Evolutionary conservation across 2,888 invertebrate species (phyloP).

Genomic region (Lymantria dispar): DNA sequence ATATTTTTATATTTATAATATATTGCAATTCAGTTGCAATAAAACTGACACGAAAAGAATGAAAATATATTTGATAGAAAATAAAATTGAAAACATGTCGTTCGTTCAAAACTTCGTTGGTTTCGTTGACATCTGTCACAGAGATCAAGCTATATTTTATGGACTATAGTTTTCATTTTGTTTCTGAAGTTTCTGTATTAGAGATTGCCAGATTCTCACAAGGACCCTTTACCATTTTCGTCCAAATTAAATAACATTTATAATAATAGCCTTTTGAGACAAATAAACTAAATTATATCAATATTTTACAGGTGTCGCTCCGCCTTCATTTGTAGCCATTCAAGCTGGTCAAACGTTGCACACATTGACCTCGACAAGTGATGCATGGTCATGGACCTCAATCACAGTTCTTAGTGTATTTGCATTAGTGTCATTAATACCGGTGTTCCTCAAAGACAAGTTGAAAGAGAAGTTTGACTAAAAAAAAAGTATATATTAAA

Average conservation of each 20-base stretch:
- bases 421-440: conserved; percentile 92
- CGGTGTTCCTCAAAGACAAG: conserved; percentile 92
- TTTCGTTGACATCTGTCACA: too few species aligned
- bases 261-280: background rate
- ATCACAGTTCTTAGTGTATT: conserved; percentile 89
- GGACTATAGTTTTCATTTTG: too few species aligned
- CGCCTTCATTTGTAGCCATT: conserved; percentile 98
- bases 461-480: conserved; percentile 90
- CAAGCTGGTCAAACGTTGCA: conserved; percentile 98
- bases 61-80: too few species aligned
- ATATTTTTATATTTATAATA: too few species aligned
- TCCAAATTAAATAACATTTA: background rate
- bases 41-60: too few species aligned
- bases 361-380: conserved; percentile 93
- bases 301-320: conserved; percentile 90
- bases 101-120: too few species aligned
- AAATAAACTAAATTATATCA: background rate
- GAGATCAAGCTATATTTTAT: too few species aligned
- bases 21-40: too few species aligned
- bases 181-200: too few species aligned
- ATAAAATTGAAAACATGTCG: too few species aligned
- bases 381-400: conserved; percentile 95
- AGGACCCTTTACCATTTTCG: background rate
- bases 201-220: too few species aligned
- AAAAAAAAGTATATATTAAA: conserved; percentile 30